Base-by-base conservation (phyloP, 2,797 vertebrate species). In the Argyrosomus regius region DNA sequence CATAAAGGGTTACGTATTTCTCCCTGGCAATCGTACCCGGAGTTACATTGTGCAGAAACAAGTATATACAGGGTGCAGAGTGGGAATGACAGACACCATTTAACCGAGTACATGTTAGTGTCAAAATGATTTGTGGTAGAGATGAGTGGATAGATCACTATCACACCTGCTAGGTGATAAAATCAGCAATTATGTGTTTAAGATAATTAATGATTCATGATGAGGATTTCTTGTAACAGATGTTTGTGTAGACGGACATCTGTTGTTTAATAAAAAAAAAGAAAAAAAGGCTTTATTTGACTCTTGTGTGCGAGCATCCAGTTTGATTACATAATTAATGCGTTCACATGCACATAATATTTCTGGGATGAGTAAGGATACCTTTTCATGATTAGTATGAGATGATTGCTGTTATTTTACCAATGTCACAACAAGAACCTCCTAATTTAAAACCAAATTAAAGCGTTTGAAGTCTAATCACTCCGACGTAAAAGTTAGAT, bases 391-490 rank as follows among this genome's bases (percentile, higher is more conserved):
- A 61, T 74, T 20, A 41, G 66, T 26, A 20, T 74, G 53, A 67
- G 39, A 73, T 22, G 41, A 86, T 60, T 59, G 41, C 57, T 77
- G 41, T 35, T 14, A 61, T 65, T 83, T 52, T 35, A 68, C 53
- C 74, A 53, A 78, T 81, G 61, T 86, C 84, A 85, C 72, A 69
- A 83, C 76, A 76, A 80, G 52, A 48, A 26, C 35, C 6, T 46
- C 8, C 45, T 76, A 13, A 84, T 84, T 82, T 78, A 58, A 80
- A 84, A 66, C 35, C n/a, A 64, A 83, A 90, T 71, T 72, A 75
- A 88, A 81, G 46, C 20, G 53, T 87, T 75, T 79, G 56, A 85
- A 73, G 60, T 81, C 20, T 74, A 77, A 86, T 84, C 39, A 41
- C 53, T 58, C 17, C 12, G 35, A 52, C 52, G 6, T 57, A 43